phyloP scores from a whole-genome alignment of 2,113 vertebrate genomes.

The Paracanthobrama guichenoti region DNA sequence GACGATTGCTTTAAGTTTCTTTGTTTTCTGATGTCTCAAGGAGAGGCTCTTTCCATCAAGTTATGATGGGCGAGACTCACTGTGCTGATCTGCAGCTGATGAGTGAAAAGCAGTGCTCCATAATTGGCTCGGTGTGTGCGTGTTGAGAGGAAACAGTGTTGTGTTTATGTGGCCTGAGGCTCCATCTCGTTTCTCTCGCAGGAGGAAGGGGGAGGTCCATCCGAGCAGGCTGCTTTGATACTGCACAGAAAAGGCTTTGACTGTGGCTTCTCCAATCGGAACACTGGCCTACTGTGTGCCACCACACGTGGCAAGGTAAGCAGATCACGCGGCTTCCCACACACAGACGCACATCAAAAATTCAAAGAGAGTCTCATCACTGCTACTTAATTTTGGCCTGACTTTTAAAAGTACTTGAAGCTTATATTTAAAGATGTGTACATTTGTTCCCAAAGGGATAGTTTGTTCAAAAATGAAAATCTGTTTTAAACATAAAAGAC shows the following conservation, averaged over 20 bases:
- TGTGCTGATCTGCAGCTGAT: constrained; percentile 46
- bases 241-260: constrained; percentile 92
- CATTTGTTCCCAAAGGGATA: background rate
- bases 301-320: constrained; percentile 87
- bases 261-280: constrained; percentile 78
- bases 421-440: background rate
- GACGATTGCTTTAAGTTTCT: background rate
- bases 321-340: background rate
- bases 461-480: background rate
- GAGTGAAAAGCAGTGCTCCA: constrained; percentile 43
- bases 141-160: constrained; percentile 39
- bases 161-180: constrained; percentile 39
- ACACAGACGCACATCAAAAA: constrained; percentile 31
- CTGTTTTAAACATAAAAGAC: background rate
- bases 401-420: background rate
- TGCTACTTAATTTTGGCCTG: background rate
- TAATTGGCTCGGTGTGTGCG: constrained; percentile 49
- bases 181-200: constrained; percentile 36
- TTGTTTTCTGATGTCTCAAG: background rate
- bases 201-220: constrained; percentile 72
- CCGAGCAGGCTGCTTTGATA: constrained; percentile 86
- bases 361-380: background rate
- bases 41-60: background rate
- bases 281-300: constrained; percentile 74
- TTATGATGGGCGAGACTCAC: background rate